Evolutionary conservation across 1,140 invertebrate genomes (phyloP).

Genomic region (Calephelis virginiensis): DNA sequence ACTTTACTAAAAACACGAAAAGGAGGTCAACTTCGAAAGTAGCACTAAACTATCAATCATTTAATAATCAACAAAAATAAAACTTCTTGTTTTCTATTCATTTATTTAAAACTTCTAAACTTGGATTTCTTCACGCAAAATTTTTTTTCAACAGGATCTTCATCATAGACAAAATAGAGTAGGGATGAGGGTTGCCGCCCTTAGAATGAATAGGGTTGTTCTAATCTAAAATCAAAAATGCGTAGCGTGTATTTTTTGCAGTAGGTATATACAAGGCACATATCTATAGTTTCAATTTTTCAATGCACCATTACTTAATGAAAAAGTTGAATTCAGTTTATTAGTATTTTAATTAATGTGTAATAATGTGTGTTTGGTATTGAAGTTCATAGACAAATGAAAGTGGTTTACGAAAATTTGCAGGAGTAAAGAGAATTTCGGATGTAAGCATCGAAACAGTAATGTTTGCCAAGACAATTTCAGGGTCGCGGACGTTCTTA

Average conservation of each 20-base stretch:
- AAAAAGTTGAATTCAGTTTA: neutral
- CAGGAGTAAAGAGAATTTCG: conserved; percentile 26
- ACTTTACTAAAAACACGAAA: conserved; percentile 21
- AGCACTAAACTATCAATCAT: conserved; percentile 15
- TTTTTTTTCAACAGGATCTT: neutral
- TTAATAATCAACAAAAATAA: neutral
- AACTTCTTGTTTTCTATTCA: conserved; percentile 5
- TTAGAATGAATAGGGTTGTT: neutral
- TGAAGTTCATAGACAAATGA: conserved; percentile 21
- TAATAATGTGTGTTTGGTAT: neutral
- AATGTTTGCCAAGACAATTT: conserved; percentile 67
- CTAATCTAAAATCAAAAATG: neutral
- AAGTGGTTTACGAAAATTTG: conserved; percentile 17
- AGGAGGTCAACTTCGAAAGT: conserved; percentile 66
- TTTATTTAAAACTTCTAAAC: no score
- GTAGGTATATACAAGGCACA: neutral
- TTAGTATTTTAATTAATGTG: neutral
- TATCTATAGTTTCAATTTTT: neutral
- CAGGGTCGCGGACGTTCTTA: conserved; percentile 57
- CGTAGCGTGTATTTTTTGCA: neutral
- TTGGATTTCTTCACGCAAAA: neutral
- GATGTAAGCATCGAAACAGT: conserved; percentile 57
- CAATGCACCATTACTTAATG: neutral
- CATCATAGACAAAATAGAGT: neutral
- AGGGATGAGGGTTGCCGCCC: neutral